Percentiles rank a stretch among this genome's conserved stretches.
Conservation (phyloP, 2,888 invertebrate species). For the Amiota minor region DNA sequence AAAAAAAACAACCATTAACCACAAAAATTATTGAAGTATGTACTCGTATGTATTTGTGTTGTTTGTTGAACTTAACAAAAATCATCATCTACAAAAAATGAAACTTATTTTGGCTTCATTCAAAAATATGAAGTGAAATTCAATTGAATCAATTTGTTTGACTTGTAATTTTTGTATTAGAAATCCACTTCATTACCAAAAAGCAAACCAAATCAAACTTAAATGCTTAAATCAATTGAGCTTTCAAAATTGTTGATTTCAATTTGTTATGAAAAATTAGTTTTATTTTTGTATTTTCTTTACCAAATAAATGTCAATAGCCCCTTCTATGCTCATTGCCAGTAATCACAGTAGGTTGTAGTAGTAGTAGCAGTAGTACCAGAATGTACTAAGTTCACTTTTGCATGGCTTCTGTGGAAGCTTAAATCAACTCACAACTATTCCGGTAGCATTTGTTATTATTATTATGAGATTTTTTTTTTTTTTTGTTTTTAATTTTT, state of each 20-base stretch:
- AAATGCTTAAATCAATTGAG: too few relatives aligned
- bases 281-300: too few relatives aligned
- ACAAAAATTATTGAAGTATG: too few relatives aligned
- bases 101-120: too few relatives aligned
- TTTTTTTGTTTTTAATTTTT: background rate
- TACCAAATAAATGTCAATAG: slow-evolving; percentile 27
- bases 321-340: slow-evolving; percentile 26
- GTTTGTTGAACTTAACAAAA: too few relatives aligned
- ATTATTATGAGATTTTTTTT: background rate
- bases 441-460: slow-evolving; percentile 12
- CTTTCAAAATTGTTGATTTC: too few relatives aligned
- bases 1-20: too few relatives aligned
- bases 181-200: background rate
- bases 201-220: slow-evolving; percentile 10
- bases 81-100: too few relatives aligned
- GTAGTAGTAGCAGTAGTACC: background rate
- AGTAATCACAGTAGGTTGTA: background rate
- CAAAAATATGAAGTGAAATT: too few relatives aligned
- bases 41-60: too few relatives aligned
- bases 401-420: background rate
- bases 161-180: background rate
- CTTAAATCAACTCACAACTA: background rate
- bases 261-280: too few relatives aligned
- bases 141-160: too few relatives aligned
- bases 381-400: slow-evolving; percentile 2